A percentile compares a stretch with the other conserved stretches of the same genome.
phyloP scores from a whole-genome alignment of 2,797 vertebrate species.

The Spheniscus humboldti region DNA sequence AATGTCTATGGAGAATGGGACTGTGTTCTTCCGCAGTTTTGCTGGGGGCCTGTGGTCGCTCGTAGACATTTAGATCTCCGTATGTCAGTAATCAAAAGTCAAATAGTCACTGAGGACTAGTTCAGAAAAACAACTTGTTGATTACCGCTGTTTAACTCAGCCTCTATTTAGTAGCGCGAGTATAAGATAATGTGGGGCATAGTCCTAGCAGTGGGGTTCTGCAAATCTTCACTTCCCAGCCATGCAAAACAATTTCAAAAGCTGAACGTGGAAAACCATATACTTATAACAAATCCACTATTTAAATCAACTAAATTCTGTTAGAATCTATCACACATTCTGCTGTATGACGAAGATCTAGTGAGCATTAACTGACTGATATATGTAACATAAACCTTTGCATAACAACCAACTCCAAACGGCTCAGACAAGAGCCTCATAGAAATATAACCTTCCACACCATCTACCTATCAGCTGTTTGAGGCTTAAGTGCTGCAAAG shows the following conservation, averaged over 20 bases:
- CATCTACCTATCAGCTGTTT: not conserved
- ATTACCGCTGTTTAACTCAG: not conserved
- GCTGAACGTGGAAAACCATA: not conserved
- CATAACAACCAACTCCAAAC: not conserved
- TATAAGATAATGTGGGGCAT: not conserved
- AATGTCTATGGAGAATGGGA: not conserved
- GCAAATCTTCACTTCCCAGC: not conserved
- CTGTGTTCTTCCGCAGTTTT: not conserved
- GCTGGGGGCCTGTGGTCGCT: not conserved
- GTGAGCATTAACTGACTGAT: not conserved
- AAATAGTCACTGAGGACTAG: not conserved
- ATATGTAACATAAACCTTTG: not conserved
- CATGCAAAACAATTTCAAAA: not conserved
- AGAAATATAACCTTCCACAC: not conserved
- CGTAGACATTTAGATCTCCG: not conserved
- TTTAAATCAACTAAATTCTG: not conserved
- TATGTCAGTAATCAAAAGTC: not conserved
- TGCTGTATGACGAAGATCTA: not conserved
- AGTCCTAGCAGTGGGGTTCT: not conserved
- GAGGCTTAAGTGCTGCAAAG: not conserved
- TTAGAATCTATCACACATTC: not conserved
- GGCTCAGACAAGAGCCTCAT: not conserved
- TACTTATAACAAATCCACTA: not conserved
- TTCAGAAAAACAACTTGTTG: not conserved
- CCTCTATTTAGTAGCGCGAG: fast-evolving